Base-by-base conservation (phyloP, 2,113 vertebrate species). In the Hyaena hyaena region DNA sequence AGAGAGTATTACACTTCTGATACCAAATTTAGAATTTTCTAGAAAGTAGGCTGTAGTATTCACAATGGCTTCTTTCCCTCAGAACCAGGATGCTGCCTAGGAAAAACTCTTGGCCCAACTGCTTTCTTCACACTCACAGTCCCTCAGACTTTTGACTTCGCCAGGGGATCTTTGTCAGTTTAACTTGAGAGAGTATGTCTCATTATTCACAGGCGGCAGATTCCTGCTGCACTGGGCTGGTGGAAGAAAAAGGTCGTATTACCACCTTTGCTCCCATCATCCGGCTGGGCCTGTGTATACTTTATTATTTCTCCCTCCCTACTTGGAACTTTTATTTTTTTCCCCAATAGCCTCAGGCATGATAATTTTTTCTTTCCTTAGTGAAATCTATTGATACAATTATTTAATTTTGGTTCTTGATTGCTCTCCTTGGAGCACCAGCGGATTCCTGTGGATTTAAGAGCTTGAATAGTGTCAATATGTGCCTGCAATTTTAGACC, bases 381-480 rank as follows among this genome's bases (percentile, higher is more conserved):
- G 98, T 95, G 98, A 98, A 98, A 98, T 97, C 97, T 98, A 98
- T 98, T 98, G 98, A 97, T 97, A 98, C 87, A 98, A 98, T 98
- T 97, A 96, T 97, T 77, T 98, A 97, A 98, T 98, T 98, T 98
- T 94, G 88, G 96, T 63, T 98, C 98, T 97, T 98, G 95, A 98
- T 98, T 98, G 97, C 96, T 98, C 81, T 97, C 98, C 97, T 98
- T 98, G 97, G 98, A 98, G 98, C 97, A 98, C 95, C 65, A 97
- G 97, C 84, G 93, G 98, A 98, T 97, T 98, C 96, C 94, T 91
- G 90, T 96, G 97, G 98, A 98, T 98, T 99, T 99, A 98, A 98
- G 96, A 97, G 98, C 98, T 98, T 98, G 95, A 50, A 93, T 53
- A 93, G 93, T 98, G 97, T 98, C 98, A 97, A 98, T 98, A 99